Percentiles rank a stretch among this genome's conserved stretches.
Evolutionary conservation across 2,888 invertebrate species (phyloP).

Genomic region (Bhutanitis thaidina): DNA sequence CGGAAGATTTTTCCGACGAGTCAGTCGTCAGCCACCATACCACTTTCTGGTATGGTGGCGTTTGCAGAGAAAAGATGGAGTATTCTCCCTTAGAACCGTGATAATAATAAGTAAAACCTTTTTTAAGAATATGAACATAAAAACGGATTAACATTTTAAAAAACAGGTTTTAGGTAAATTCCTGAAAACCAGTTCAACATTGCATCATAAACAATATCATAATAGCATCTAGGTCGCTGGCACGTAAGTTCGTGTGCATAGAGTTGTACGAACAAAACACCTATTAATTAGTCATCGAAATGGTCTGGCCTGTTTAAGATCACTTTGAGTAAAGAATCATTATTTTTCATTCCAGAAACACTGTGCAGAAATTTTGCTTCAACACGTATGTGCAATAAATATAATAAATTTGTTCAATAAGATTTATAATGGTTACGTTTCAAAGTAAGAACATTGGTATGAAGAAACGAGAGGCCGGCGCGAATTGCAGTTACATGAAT

Average conservation of each 20-base stretch:
- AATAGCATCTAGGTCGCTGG: no score
- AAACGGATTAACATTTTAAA: no score
- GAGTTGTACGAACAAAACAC: slow-evolving; percentile 20
- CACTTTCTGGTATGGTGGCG: no score
- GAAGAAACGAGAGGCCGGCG: not conserved
- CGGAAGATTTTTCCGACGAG: no score
- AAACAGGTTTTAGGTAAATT: no score
- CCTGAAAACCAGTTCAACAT: no score
- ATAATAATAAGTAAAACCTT: no score
- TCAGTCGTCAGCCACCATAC: no score
- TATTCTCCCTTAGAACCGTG: no score
- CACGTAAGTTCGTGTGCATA: not conserved
- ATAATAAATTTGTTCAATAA: slow-evolving; percentile 20
- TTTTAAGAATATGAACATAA: no score
- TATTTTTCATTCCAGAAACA: slow-evolving; percentile 37
- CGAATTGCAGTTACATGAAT: not conserved
- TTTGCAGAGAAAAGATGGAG: no score
- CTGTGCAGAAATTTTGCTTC: slow-evolving; percentile 36
- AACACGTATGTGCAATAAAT: slow-evolving; percentile 11
- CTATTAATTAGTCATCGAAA: slow-evolving; percentile 33
- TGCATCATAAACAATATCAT: no score
- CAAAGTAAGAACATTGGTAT: not conserved
- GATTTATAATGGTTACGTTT: slow-evolving; percentile 1
- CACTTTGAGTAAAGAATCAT: slow-evolving; percentile 21
- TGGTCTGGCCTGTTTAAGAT: slow-evolving; percentile 29